Conservation (phyloP, 2,113 vertebrate species). For the Miniopterus natalensis region DNA sequence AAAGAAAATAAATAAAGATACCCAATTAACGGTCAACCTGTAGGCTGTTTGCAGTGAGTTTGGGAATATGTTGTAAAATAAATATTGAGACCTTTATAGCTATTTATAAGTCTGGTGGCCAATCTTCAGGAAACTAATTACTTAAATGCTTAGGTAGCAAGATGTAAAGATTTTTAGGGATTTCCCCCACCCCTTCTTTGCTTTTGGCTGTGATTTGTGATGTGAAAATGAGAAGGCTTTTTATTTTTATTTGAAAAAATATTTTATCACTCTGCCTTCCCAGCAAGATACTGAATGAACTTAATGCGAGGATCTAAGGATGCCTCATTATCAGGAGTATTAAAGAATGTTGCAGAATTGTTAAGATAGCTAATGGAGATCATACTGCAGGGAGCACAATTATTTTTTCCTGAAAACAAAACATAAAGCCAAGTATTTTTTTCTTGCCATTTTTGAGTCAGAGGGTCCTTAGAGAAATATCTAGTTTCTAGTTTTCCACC, state of each 20-base stretch:
- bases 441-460: constrained; percentile 30
- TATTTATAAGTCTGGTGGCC: constrained; percentile 66
- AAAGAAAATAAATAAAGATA: constrained; percentile 22
- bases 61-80: constrained; percentile 80
- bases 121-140: constrained; percentile 83
- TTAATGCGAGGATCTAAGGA: constrained; percentile 76
- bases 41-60: constrained; percentile 80
- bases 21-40: constrained; percentile 24
- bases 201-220: constrained; percentile 77
- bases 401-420: constrained; percentile 68
- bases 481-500: not conserved
- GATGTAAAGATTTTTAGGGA: constrained; percentile 75
- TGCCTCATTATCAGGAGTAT: constrained; percentile 81
- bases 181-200: constrained; percentile 48
- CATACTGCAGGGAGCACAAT: constrained; percentile 9
- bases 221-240: constrained; percentile 80
- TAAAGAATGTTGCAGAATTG: constrained; percentile 67
- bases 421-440: constrained; percentile 39
- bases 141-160: constrained; percentile 80
- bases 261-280: constrained; percentile 74
- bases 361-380: constrained; percentile 53
- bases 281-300: constrained; percentile 80
- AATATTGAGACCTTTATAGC: constrained; percentile 74
- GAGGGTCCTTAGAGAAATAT: not conserved
- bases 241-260: constrained; percentile 16